Evolutionary conservation across 2,888 invertebrate genomes (phyloP).

Genomic region (Alsophila aescularia): DNA sequence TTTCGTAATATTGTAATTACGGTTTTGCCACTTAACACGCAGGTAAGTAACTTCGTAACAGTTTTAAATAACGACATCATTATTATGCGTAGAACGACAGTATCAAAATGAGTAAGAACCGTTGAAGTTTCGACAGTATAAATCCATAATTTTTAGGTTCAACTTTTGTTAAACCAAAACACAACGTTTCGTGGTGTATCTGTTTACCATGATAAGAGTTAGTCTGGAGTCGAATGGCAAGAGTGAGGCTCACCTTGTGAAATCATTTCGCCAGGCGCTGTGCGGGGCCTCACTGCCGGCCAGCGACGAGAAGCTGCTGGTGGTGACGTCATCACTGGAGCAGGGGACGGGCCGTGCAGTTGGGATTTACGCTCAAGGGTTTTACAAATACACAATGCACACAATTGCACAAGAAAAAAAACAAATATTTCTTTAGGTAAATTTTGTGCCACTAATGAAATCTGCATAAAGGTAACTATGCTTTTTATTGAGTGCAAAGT

Average conservation of each 20-base stretch:
- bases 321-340: constrained; percentile 77
- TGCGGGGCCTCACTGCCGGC: constrained; percentile 66
- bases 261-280: constrained; percentile 78
- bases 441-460: constrained; percentile 22
- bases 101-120: too few species aligned
- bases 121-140: too few species aligned
- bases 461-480: neutral
- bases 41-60: too few species aligned
- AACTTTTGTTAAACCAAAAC: too few species aligned
- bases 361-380: constrained; percentile 68
- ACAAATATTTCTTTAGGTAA: constrained; percentile 22
- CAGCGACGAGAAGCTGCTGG: constrained; percentile 75
- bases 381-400: constrained; percentile 75
- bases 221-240: constrained; percentile 13
- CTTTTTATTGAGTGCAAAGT: neutral
- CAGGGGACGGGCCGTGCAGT: constrained; percentile 69
- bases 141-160: neutral
- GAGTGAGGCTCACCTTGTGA: constrained; percentile 67
- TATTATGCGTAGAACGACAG: too few species aligned
- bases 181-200: neutral
- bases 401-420: constrained; percentile 55
- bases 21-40: too few species aligned
- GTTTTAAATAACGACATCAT: too few species aligned
- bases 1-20: too few species aligned
- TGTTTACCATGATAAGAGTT: neutral